These are phyloP conservation scores for Poeciliopsis prolifica DNA, from an alignment of 2,113 vertebrate species.

Conservation along the genomic window DNA sequence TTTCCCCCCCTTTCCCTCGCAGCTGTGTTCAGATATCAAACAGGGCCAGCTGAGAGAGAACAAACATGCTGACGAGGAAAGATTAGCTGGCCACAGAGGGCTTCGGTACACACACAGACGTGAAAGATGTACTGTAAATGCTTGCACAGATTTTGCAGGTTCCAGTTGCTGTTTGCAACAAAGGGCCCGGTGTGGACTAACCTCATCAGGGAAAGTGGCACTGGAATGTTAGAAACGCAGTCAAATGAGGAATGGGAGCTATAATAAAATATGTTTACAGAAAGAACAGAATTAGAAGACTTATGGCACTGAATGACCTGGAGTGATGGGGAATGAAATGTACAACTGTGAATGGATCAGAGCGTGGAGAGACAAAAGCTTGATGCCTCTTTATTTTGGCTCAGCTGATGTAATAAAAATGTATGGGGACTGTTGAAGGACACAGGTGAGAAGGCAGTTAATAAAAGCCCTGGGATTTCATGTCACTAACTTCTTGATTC, in stretches of 20 bases:
- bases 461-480: background rate
- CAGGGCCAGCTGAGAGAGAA: conserved; percentile 57
- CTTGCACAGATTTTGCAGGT: conserved; percentile 16
- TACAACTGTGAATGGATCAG: background rate
- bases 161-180: background rate
- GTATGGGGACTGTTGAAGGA: background rate
- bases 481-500: background rate
- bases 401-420: background rate
- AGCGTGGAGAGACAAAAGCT: background rate
- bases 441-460: background rate
- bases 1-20: conserved; percentile 25
- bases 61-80: conserved; percentile 70
- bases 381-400: background rate
- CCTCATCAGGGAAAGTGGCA: background rate
- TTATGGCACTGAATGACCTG: background rate
- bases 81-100: conserved; percentile 64
- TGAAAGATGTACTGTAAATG: conserved; percentile 5
- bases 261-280: conserved; percentile 9
- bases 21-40: conserved; percentile 74
- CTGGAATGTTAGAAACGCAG: background rate
- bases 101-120: conserved; percentile 6
- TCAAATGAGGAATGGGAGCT: background rate
- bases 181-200: background rate
- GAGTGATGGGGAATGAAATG: conserved; percentile 9
- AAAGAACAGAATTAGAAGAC: conserved; percentile 2